These are phyloP conservation scores for Falco columbarius DNA, from an alignment of 2,797 vertebrate species.

Conservation along the genomic window DNA sequence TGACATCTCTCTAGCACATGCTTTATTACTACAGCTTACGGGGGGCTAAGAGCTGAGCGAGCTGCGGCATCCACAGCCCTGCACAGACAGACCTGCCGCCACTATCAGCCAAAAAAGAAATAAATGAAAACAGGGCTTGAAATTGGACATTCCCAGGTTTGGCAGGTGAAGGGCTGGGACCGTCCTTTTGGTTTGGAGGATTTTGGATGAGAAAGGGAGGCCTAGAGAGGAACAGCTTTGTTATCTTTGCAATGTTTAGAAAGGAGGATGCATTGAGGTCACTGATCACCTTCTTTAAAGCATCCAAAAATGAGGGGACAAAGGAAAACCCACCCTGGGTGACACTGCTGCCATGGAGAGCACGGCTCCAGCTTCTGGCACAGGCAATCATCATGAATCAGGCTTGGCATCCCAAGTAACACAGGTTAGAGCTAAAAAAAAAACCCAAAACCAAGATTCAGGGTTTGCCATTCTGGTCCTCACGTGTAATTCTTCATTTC, in stretches of 20 bases:
- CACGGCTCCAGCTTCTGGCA: background rate
- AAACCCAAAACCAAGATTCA: fast-evolving
- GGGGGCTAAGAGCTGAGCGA: conserved; percentile 50
- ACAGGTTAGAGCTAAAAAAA: background rate
- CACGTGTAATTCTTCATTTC: background rate
- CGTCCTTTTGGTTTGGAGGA: fast-evolving
- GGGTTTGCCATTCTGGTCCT: background rate
- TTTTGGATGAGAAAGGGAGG: background rate
- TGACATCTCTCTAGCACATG: conserved; percentile 57
- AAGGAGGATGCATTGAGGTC: background rate
- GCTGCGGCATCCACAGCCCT: background rate
- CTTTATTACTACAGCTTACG: conserved; percentile 60
- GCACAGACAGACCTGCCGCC: background rate
- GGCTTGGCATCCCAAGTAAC: background rate
- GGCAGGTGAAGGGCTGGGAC: background rate
- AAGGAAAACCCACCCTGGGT: background rate
- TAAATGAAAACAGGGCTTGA: fast-evolving
- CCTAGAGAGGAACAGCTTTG: background rate
- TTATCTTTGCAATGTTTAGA: background rate
- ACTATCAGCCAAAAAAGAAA: background rate
- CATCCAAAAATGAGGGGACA: background rate
- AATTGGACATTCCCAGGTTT: background rate
- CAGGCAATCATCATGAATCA: fast-evolving
- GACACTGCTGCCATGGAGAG: background rate
- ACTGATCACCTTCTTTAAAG: background rate